A percentile compares a stretch with the other conserved stretches of the same genome.
Evolutionary conservation across 2,888 invertebrate species (phyloP).

Genomic region (Fabriciana adippe): DNA sequence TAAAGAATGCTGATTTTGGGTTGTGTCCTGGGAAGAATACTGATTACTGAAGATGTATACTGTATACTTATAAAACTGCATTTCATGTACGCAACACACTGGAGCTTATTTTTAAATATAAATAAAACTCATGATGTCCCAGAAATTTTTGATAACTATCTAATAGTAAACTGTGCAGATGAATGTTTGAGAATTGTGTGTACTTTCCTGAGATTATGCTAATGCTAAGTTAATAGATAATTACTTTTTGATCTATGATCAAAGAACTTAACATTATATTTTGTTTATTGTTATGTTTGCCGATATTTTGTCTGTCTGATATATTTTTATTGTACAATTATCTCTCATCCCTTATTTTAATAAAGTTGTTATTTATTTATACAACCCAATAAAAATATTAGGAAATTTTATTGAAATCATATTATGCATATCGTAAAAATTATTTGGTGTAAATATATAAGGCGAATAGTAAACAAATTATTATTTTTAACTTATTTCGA

Average conservation of each 20-base stretch:
- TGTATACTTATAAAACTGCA: neutral
- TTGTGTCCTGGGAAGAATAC: constrained; percentile 1
- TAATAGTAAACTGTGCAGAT: neutral
- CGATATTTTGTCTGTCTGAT: constrained; percentile 60
- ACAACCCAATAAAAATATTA: constrained; percentile 62
- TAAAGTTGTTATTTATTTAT: constrained; percentile 73
- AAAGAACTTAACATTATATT: constrained; percentile 50
- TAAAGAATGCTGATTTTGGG: neutral
- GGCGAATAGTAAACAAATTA: constrained; percentile 61
- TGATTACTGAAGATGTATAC: neutral
- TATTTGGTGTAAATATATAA: constrained; percentile 64
- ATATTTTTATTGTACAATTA: constrained; percentile 68
- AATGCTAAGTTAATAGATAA: constrained; percentile 44
- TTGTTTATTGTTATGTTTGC: constrained; percentile 79
- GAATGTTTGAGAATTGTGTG: constrained; percentile 32
- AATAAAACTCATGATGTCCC: neutral
- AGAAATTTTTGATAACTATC: neutral
- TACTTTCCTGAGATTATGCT: constrained; percentile 69
- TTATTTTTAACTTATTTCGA: constrained; percentile 42
- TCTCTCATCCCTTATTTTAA: constrained; percentile 57
- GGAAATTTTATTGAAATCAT: constrained; percentile 66
- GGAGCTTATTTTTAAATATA: neutral
- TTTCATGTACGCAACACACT: constrained; percentile 3
- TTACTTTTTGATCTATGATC: constrained; percentile 53
- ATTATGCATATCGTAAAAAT: constrained; percentile 68